A percentile compares a stretch with the other conserved stretches of the same genome.
Evolutionary conservation across 2,113 vertebrate species (phyloP).

Genomic region (Megalops atlanticus): DNA sequence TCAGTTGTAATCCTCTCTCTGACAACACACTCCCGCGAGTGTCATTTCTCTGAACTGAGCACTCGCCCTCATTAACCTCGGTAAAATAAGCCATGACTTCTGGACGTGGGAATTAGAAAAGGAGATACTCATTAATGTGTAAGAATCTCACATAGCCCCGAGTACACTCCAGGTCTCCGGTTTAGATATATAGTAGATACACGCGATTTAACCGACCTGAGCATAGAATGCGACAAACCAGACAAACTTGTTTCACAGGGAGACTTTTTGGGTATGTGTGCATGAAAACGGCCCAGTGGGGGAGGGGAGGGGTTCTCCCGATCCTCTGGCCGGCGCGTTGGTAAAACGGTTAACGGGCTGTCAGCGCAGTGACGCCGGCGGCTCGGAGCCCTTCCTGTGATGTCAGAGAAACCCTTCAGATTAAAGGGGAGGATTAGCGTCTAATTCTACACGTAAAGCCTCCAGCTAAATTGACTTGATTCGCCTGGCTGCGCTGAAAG

Average conservation of each 20-base stretch:
- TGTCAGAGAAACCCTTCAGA: constrained; percentile 72
- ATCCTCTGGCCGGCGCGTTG: constrained; percentile 38
- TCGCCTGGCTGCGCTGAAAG: constrained; percentile 61
- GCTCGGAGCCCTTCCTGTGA: constrained; percentile 72
- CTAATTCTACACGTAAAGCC: constrained; percentile 64
- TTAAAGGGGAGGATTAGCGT: constrained; percentile 68
- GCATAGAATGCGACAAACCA: not conserved
- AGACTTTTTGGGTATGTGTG: constrained; percentile 21
- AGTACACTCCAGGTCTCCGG: not conserved
- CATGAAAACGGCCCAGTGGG: constrained; percentile 2
- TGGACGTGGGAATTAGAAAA: constrained; percentile 11
- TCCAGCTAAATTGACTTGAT: constrained; percentile 68
- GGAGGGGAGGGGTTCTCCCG: not conserved
- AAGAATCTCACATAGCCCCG: not conserved
- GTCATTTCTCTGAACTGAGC: not conserved
- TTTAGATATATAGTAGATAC: no score
- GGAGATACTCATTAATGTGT: not conserved
- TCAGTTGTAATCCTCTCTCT: constrained; percentile 8
- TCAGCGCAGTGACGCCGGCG: constrained; percentile 69
- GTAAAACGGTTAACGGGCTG: constrained; percentile 65
- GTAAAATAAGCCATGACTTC: constrained; percentile 9
- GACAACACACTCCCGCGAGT: not conserved
- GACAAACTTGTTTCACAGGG: not conserved
- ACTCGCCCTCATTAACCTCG: constrained; percentile 17
- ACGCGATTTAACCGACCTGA: not conserved